Conservation (phyloP, 2,888 invertebrate species). For the Flexamia atlantica region DNA sequence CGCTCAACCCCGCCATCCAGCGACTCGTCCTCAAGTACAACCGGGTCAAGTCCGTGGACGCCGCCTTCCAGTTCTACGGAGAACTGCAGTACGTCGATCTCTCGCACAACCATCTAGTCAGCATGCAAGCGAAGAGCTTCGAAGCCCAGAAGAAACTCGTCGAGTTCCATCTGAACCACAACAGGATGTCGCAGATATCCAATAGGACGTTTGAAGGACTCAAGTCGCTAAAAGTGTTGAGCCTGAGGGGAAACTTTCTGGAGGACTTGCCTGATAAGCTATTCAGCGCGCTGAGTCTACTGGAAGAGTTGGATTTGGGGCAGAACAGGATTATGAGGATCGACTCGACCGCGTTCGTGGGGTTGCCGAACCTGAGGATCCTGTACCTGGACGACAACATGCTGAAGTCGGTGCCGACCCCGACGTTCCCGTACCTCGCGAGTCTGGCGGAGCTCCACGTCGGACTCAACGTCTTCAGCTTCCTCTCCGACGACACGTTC, state of each 20-base stretch:
- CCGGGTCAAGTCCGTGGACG: conserved; percentile 91
- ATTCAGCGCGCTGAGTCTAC: conserved; percentile 84
- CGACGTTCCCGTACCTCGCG: conserved; percentile 84
- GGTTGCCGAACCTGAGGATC: conserved; percentile 85
- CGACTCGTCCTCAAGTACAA: conserved; percentile 90
- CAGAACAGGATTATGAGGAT: conserved; percentile 90
- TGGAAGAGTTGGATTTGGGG: conserved; percentile 92
- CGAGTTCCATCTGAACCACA: conserved; percentile 90
- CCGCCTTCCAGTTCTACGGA: conserved; percentile 91
- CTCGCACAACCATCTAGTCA: conserved; percentile 90
- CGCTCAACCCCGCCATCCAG: conserved; percentile 93
- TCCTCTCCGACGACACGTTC: conserved; percentile 87
- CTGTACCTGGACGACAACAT: conserved; percentile 92
- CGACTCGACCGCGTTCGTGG: conserved; percentile 87
- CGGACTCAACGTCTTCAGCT: conserved; percentile 89
- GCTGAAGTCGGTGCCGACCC: conserved; percentile 85
- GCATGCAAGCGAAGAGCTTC: conserved; percentile 88
- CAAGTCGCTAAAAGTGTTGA: conserved; percentile 87
- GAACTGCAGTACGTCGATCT: conserved; percentile 91
- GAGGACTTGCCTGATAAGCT: conserved; percentile 87
- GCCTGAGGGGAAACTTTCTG: conserved; percentile 88
- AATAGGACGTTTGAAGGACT: conserved; percentile 90
- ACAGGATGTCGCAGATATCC: conserved; percentile 89
- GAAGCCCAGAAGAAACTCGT: conserved; percentile 88
- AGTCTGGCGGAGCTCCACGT: conserved; percentile 91